phyloP scores from a whole-genome alignment of 2,888 invertebrate genomes.

The Argyresthia albistria region DNA sequence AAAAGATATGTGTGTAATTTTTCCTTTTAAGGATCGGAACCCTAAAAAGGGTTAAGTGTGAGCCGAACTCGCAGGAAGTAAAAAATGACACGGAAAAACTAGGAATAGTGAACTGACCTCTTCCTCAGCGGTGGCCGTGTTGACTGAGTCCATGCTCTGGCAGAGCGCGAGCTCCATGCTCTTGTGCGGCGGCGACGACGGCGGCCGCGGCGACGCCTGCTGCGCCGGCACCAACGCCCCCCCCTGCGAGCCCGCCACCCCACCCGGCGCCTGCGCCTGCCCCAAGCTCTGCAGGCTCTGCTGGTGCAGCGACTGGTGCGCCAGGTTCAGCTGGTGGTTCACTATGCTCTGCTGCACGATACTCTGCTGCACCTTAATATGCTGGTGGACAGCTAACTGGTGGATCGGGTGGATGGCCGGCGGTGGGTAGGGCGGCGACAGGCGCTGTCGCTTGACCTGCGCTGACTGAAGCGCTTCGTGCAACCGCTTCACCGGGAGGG shows the following conservation, averaged over 20 bases:
- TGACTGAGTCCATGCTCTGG: slow-evolving; percentile 98
- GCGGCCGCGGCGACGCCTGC: slow-evolving; percentile 51
- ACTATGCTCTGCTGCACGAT: slow-evolving; percentile 65
- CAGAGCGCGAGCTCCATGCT: slow-evolving; percentile 82
- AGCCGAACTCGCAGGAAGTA: too few relatives aligned
- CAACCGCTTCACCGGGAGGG: slow-evolving; percentile 72
- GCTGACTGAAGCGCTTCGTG: slow-evolving; percentile 74
- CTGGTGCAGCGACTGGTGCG: slow-evolving; percentile 57
- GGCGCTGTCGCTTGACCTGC: slow-evolving; percentile 75
- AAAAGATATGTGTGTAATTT: too few relatives aligned
- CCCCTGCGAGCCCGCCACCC: slow-evolving; percentile 38
- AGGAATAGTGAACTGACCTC: slow-evolving; percentile 79
- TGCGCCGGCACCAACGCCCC: slow-evolving; percentile 61
- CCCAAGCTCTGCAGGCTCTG: slow-evolving; percentile 53
- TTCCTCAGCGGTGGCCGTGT: slow-evolving; percentile 95
- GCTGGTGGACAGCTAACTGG: slow-evolving; percentile 62
- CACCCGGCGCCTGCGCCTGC: slow-evolving; percentile 41
- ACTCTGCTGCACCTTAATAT: slow-evolving; percentile 63
- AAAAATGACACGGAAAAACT: not conserved
- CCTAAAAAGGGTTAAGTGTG: too few relatives aligned
- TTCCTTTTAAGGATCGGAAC: too few relatives aligned
- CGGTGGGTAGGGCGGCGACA: slow-evolving; percentile 72
- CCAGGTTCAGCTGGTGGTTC: slow-evolving; percentile 62
- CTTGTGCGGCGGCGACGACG: slow-evolving; percentile 58
- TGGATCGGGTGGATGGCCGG: slow-evolving; percentile 58